Conservation (phyloP, 1,140 invertebrate species). For the Meloidogyne chitwoodi region DNA sequence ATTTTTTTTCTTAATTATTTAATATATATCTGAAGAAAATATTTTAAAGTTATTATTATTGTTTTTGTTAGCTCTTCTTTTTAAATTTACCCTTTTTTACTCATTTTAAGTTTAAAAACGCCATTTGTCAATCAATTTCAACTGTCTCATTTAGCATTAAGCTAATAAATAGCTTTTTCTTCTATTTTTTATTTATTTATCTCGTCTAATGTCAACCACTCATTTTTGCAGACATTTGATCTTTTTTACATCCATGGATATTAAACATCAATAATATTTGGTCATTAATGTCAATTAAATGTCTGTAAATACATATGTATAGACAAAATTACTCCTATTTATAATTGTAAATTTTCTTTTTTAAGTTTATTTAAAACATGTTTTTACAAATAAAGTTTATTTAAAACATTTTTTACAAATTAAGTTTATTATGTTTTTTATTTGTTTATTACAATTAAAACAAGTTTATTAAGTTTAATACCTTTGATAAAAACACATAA, state of each 20-base stretch:
- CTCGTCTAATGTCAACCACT: neutral
- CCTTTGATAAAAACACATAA: too few relatives aligned
- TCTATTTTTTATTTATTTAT: neutral
- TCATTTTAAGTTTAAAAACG: neutral
- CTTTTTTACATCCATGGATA: neutral
- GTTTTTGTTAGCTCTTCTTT: neutral
- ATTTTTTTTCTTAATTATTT: neutral
- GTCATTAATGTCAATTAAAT: too few relatives aligned
- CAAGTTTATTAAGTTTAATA: neutral
- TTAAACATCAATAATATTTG: too few relatives aligned
- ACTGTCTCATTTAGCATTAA: neutral
- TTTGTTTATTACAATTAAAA: too few relatives aligned
- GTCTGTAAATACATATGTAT: too few relatives aligned
- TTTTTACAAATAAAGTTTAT: too few relatives aligned
- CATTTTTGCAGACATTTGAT: neutral
- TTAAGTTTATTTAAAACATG: too few relatives aligned
- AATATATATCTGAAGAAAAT: neutral
- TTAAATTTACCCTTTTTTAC: neutral
- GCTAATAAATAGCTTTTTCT: neutral
- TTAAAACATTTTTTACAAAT: neutral
- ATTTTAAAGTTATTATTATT: neutral
- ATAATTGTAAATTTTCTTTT: too few relatives aligned
- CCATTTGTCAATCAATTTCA: neutral
- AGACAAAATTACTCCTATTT: too few relatives aligned
- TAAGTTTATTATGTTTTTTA: too few relatives aligned